A percentile compares a stretch with the other conserved stretches of the same genome.
These are phyloP conservation scores for Odontocolon sp. DNA, from an alignment of 2,888 invertebrate species.

Conservation along the genomic window DNA sequence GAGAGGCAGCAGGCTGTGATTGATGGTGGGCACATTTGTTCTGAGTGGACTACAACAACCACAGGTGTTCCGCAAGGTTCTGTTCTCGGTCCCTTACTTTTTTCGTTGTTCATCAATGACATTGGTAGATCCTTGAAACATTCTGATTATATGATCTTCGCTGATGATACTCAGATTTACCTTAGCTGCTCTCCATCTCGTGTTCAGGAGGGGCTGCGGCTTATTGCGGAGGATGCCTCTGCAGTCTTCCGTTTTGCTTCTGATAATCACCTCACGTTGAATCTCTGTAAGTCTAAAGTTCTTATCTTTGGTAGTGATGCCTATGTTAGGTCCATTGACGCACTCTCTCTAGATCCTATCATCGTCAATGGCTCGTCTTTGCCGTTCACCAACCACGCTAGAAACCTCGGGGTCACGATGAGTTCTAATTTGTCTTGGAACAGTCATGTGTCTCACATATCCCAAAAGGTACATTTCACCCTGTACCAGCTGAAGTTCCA, in stretches of 20 bases:
- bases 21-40: too few species aligned
- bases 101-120: too few species aligned
- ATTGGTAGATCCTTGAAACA: too few species aligned
- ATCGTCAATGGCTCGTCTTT: background rate
- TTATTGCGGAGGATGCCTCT: constrained; percentile 26
- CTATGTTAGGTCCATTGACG: background rate
- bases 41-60: background rate
- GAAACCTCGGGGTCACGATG: background rate
- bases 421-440: background rate
- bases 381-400: background rate
- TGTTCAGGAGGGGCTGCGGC: background rate
- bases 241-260: too few species aligned
- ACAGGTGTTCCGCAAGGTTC: background rate
- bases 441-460: background rate
- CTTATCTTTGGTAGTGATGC: too few species aligned
- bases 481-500: background rate
- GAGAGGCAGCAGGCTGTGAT: too few species aligned
- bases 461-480: background rate
- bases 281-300: too few species aligned
- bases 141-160: too few species aligned
- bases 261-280: too few species aligned
- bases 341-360: background rate
- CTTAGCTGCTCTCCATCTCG: too few species aligned
- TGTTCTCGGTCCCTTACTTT: too few species aligned
- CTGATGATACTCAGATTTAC: too few species aligned